Conservation (phyloP, 2,113 vertebrate species). For the Synchiropus splendidus region DNA sequence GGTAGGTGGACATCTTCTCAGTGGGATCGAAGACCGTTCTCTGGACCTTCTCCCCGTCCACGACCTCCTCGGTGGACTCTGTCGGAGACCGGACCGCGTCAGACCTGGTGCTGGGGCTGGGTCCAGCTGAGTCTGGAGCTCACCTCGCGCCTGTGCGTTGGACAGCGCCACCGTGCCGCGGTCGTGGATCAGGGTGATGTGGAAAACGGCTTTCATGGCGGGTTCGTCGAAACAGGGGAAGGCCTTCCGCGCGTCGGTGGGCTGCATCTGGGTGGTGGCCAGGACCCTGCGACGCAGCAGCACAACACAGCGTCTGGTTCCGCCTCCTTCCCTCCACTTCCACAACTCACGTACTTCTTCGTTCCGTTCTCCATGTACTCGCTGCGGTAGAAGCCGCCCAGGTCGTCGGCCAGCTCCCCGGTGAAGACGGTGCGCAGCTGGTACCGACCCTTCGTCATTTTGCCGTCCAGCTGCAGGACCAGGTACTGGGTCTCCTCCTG, state of each 20-base stretch:
- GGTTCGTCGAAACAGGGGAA: conserved; percentile 74
- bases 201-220: conserved; percentile 65
- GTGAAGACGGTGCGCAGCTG: conserved; percentile 59
- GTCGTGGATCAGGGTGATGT: conserved; percentile 63
- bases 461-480: conserved; percentile 60
- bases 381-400: conserved; percentile 86
- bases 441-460: conserved; percentile 58
- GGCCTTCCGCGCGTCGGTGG: conserved; percentile 63
- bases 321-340: too few species aligned
- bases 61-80: not conserved
- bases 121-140: too few species aligned
- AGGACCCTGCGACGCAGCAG: conserved; percentile 57
- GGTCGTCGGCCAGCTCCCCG: conserved; percentile 79
- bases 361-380: conserved; percentile 58
- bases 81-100: not conserved
- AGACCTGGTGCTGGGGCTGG: too few species aligned
- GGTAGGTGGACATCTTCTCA: conserved; percentile 83
- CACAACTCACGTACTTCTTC: conserved; percentile 66
- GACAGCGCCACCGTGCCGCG: conserved; percentile 47
- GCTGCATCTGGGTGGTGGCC: conserved; percentile 72
- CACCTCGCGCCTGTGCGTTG: conserved; percentile 51
- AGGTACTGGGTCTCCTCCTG: conserved; percentile 70
- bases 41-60: fast-evolving
- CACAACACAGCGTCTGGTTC: too few species aligned
- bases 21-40: conserved; percentile 66